phyloP scores from a whole-genome alignment of 2,797 vertebrate genomes.

The Columba guinea region DNA sequence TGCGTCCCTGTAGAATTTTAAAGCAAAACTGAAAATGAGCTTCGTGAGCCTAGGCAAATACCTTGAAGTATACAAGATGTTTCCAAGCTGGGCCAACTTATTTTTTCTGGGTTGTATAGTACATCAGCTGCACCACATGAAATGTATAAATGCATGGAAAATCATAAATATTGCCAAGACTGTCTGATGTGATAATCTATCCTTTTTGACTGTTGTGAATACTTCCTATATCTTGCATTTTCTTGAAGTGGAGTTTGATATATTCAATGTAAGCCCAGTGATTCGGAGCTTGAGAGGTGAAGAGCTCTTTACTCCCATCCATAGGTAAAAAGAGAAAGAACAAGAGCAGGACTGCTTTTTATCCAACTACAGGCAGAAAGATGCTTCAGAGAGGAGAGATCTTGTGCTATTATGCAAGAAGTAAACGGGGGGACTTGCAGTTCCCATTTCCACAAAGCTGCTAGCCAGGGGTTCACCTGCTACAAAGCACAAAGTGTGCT shows the following conservation, averaged over 20 bases:
- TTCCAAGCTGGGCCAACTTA: not conserved
- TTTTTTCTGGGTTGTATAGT: constrained; percentile 13
- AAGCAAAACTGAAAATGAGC: constrained; percentile 33
- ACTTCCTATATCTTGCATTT: constrained; percentile 11
- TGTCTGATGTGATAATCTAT: constrained; percentile 28
- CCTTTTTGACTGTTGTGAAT: constrained; percentile 7
- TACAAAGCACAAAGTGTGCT: not conserved
- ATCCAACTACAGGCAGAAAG: not conserved
- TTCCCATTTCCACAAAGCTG: not conserved
- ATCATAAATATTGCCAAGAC: constrained; percentile 26
- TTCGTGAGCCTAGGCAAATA: constrained; percentile 42
- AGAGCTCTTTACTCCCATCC: constrained; percentile 28
- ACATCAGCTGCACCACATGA: constrained; percentile 13
- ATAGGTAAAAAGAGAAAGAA: not conserved
- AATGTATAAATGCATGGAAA: constrained; percentile 30
- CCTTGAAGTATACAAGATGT: constrained; percentile 25
- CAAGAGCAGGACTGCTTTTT: not conserved
- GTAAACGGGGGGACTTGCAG: not conserved
- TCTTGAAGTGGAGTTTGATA: not conserved
- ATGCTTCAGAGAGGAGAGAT: not conserved
- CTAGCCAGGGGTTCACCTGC: not conserved
- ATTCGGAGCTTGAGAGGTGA: not conserved
- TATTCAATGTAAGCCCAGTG: not conserved
- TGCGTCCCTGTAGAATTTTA: constrained; percentile 28
- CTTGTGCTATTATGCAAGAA: not conserved